phyloP scores from a whole-genome alignment of 2,888 invertebrate genomes.

The Sisyra nigra region DNA sequence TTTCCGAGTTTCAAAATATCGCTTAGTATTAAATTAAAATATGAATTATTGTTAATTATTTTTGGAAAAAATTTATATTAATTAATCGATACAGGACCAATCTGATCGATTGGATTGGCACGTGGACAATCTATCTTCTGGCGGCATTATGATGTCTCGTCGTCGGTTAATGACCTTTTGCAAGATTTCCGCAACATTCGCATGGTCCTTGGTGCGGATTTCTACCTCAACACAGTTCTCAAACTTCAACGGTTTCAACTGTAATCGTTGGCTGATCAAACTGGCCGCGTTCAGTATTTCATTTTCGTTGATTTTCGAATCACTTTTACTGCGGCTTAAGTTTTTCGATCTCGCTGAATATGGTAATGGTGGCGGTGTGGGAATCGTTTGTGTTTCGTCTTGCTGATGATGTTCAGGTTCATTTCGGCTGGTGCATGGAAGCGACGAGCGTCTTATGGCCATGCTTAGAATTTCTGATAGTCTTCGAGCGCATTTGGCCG shows the following conservation, averaged over 20 bases:
- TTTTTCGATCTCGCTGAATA: background rate
- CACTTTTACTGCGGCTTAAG: constrained; percentile 7
- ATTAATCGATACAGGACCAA: constrained; percentile 16
- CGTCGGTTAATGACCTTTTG: constrained; percentile 26
- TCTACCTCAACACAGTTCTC: constrained; percentile 25
- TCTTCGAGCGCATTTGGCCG: constrained; percentile 23
- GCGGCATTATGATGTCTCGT: constrained; percentile 21
- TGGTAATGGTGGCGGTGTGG: constrained; percentile 5
- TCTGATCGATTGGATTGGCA: constrained; percentile 24
- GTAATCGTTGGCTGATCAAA: constrained; percentile 20
- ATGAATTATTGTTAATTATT: no score
- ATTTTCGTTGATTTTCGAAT: constrained; percentile 3
- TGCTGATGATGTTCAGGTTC: constrained; percentile 8
- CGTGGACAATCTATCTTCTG: constrained; percentile 17
- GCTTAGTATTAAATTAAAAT: no score
- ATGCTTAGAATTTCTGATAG: constrained; percentile 25
- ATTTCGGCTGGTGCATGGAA: constrained; percentile 7
- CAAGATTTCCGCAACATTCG: constrained; percentile 26
- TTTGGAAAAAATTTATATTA: no score
- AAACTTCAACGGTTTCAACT: constrained; percentile 14
- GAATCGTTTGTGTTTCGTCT: constrained; percentile 14
- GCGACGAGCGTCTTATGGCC: constrained; percentile 20
- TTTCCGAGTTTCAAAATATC: no score
- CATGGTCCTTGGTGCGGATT: constrained; percentile 18
- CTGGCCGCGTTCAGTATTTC: constrained; percentile 12